Evolutionary conservation across 2,113 vertebrate genomes (phyloP).

Genomic region (Nesoenas mayeri): DNA sequence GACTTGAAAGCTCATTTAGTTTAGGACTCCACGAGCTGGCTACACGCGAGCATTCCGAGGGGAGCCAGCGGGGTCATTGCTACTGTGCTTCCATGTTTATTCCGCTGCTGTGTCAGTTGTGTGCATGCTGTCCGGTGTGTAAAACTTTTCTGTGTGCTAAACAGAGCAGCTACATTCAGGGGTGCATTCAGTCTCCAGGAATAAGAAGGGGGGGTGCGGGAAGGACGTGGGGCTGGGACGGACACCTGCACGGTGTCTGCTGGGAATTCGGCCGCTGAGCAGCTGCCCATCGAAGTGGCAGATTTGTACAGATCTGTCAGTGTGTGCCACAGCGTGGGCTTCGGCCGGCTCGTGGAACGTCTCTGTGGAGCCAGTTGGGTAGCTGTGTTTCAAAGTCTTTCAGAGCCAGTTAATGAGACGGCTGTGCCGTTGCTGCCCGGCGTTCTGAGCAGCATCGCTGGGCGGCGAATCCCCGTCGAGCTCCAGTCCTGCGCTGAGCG

Average conservation of each 20-base stretch:
- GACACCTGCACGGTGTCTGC: not conserved
- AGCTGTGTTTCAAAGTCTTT: not conserved
- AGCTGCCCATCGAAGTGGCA: not conserved
- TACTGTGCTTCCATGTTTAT: conserved; percentile 20
- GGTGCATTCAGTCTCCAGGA: not conserved
- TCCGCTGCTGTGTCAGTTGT: not conserved
- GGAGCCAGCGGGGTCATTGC: conserved; percentile 5
- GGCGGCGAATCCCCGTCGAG: not conserved
- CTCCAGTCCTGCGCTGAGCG: not conserved
- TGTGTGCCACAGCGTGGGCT: not conserved
- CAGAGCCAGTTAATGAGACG: not conserved
- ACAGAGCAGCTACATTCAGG: conserved; percentile 41
- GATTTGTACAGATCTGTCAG: not conserved
- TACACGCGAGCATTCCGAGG: not conserved
- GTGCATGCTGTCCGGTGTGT: conserved; percentile 34
- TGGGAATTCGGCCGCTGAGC: not conserved
- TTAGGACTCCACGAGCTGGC: not conserved
- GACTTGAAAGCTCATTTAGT: not conserved
- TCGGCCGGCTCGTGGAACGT: not conserved
- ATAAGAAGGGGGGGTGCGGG: not conserved
- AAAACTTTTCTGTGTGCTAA: conserved; percentile 7
- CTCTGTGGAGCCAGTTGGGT: not conserved
- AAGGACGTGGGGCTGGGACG: not conserved
- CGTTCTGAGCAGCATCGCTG: not conserved
- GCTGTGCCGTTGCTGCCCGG: not conserved